These are phyloP conservation scores for Halesus radiatus DNA, from an alignment of 1,140 invertebrate species.

Conservation along the genomic window DNA sequence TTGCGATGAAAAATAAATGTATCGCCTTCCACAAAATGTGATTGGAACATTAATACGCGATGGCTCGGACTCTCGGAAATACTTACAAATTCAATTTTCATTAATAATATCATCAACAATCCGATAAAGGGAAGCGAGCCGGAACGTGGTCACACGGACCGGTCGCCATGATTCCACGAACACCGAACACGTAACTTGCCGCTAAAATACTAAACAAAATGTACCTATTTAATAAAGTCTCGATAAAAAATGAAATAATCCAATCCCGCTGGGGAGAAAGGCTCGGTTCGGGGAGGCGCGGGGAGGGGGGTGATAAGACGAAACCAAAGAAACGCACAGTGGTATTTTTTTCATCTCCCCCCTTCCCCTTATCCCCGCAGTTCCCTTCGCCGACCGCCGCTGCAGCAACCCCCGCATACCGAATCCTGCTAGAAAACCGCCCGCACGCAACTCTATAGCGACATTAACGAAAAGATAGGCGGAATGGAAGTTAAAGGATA, in stretches of 20 bases:
- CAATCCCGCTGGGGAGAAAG: neutral
- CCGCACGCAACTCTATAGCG: conserved; percentile 45
- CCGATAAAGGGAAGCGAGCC: conserved; percentile 7
- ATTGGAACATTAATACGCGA: no score
- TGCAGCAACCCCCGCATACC: conserved; percentile 5
- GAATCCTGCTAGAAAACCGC: conserved; percentile 30
- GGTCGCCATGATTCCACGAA: neutral
- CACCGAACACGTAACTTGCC: neutral
- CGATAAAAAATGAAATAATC: conserved; percentile 14
- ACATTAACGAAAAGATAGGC: conserved; percentile 34
- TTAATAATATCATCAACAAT: conserved; percentile 11
- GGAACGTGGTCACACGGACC: neutral
- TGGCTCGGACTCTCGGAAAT: no score
- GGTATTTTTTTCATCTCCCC: conserved; percentile 20
- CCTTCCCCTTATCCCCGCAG: neutral
- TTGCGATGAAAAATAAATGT: no score
- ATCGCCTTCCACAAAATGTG: no score
- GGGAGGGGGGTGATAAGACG: conserved; percentile 48
- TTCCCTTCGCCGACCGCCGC: neutral
- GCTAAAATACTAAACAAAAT: neutral
- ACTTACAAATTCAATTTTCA: neutral
- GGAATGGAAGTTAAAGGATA: neutral
- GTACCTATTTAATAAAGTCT: conserved; percentile 22
- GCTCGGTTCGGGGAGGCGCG: neutral
- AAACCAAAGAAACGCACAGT: conserved; percentile 55